Conservation (phyloP, 2,113 vertebrate species). For the Chroicocephalus ridibundus region DNA sequence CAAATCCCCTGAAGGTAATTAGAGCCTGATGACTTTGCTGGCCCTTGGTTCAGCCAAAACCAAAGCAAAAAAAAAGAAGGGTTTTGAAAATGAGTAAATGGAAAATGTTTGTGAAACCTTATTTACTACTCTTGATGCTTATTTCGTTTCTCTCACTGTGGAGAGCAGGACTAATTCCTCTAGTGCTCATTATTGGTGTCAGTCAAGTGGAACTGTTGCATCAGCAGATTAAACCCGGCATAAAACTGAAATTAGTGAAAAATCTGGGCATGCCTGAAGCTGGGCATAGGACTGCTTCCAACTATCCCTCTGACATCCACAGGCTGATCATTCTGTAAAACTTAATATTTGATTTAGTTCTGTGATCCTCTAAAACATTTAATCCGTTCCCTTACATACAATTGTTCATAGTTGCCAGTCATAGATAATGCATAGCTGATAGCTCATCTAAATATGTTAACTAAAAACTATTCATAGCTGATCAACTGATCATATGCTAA, state of each 20-base stretch:
- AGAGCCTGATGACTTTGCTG: background rate
- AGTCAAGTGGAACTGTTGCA: background rate
- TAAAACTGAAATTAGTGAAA: background rate
- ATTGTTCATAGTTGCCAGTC: background rate
- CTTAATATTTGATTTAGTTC: background rate
- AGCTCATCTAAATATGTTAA: background rate
- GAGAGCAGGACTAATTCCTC: background rate
- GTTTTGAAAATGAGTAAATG: background rate
- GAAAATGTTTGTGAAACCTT: background rate
- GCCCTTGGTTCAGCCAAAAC: background rate
- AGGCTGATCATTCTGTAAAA: background rate
- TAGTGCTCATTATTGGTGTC: background rate
- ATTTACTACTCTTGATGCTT: background rate
- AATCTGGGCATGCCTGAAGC: background rate
- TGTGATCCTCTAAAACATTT: background rate
- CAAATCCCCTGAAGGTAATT: background rate
- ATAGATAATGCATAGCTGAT: background rate
- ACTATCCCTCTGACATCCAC: background rate
- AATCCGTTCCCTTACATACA: background rate
- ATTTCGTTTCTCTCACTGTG: background rate
- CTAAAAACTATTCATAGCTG: background rate
- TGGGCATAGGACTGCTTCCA: background rate
- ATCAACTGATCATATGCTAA: background rate
- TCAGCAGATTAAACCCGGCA: background rate
- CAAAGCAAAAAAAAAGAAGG: background rate